These are phyloP conservation scores for Dasyornis broadbenti DNA, from an alignment of 2,113 vertebrate genomes.

Conservation along the genomic window DNA sequence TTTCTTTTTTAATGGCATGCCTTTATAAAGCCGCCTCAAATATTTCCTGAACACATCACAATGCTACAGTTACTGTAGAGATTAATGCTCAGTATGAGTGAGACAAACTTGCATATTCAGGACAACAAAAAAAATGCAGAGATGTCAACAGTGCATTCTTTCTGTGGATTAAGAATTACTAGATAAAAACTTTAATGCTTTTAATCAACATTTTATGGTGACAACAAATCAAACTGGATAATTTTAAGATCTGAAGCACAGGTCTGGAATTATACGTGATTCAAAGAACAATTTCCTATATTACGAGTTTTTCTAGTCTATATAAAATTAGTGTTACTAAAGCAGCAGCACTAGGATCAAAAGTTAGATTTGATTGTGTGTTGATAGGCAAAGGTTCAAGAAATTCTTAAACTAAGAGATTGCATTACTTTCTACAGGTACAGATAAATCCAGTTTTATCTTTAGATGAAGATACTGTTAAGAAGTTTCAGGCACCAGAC, in stretches of 20 bases:
- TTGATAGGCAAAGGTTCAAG: slow-evolving; percentile 12
- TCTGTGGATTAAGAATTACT: background rate
- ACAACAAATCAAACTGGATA: background rate
- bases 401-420: slow-evolving; percentile 10
- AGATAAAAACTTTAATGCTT: background rate
- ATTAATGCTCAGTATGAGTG: background rate
- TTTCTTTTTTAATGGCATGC: background rate
- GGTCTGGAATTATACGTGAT: fast-evolving
- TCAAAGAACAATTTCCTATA: background rate
- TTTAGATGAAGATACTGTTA: slow-evolving; percentile 48
- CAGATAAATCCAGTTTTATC: slow-evolving; percentile 39
- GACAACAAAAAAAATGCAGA: background rate
- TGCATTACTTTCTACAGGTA: background rate
- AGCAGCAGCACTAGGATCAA: background rate
- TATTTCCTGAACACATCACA: slow-evolving; percentile 12
- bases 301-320: background rate
- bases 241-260: background rate
- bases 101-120: slow-evolving; percentile 30
- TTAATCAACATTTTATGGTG: background rate
- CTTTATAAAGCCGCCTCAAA: background rate
- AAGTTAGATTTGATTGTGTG: background rate
- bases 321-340: background rate
- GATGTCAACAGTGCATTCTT: background rate
- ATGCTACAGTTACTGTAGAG: background rate
- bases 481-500: background rate